Evolutionary conservation across 2,888 invertebrate genomes (phyloP).

Genomic region (Acanthosoma haemorrhoidale): DNA sequence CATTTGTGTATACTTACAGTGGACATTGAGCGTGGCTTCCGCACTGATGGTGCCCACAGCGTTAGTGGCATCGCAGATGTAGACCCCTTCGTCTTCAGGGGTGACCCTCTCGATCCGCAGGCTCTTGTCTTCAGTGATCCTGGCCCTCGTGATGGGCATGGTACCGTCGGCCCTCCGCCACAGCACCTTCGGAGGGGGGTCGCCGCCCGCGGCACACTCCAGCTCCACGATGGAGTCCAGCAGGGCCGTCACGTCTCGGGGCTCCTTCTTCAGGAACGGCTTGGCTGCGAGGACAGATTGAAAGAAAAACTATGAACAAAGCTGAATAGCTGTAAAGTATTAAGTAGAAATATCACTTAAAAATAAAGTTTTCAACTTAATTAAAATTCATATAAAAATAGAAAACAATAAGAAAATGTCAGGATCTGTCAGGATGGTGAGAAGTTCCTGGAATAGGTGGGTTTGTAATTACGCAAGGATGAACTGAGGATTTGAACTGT

Average conservation of each 20-base stretch:
- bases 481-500: too few species aligned
- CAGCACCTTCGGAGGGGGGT: conserved; percentile 79
- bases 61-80: conserved; percentile 86
- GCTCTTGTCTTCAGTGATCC: conserved; percentile 72
- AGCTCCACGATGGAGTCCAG: conserved; percentile 80
- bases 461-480: too few species aligned
- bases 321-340: too few species aligned
- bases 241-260: conserved; percentile 77
- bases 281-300: conserved; percentile 75
- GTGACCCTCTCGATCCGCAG: conserved; percentile 76
- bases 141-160: conserved; percentile 73
- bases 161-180: conserved; percentile 85
- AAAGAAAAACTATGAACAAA: too few species aligned
- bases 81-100: conserved; percentile 77
- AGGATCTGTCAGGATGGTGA: too few species aligned
- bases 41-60: conserved; percentile 79
- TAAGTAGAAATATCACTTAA: not conserved
- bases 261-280: conserved; percentile 83
- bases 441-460: too few species aligned
- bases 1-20: conserved; percentile 84
- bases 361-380: not conserved
- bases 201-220: conserved; percentile 83
- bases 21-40: conserved; percentile 77
- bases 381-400: too few species aligned
- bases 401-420: too few species aligned